phyloP scores from a whole-genome alignment of 2,113 vertebrate species.

The Dipodomys ordii region DNA sequence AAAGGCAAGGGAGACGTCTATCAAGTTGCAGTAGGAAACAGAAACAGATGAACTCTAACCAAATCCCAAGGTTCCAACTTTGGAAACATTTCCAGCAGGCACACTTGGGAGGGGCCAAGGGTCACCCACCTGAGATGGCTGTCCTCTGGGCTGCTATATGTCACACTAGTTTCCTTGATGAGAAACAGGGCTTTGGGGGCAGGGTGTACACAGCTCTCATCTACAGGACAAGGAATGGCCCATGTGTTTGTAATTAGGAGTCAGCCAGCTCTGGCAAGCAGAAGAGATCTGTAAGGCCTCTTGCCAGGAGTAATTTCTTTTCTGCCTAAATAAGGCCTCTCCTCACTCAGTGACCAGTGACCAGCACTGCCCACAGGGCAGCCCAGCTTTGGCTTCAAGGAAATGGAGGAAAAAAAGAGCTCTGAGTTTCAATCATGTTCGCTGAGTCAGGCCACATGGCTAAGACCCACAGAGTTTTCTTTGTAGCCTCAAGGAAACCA shows the following conservation, averaged over 20 bases:
- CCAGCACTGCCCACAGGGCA: not conserved
- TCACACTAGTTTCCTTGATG: not conserved
- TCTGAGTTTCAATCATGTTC: not conserved
- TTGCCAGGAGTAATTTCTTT: not conserved
- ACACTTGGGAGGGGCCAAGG: not conserved
- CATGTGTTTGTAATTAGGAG: slow-evolving; percentile 66
- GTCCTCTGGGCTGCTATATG: not conserved
- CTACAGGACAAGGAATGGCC: not conserved
- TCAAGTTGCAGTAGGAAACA: not conserved
- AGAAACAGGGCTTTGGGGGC: slow-evolving; percentile 16
- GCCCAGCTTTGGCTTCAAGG: not conserved
- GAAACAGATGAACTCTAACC: not conserved
- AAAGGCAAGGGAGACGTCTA: not conserved
- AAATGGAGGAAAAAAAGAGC: not conserved
- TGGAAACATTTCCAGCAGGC: rapidly evolving
- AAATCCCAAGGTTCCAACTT: not conserved
- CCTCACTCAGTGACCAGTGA: not conserved
- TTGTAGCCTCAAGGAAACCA: slow-evolving; percentile 1
- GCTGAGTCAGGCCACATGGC: not conserved
- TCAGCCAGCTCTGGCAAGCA: not conserved
- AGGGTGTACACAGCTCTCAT: not conserved
- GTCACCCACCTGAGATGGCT: not conserved
- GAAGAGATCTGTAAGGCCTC: not conserved
- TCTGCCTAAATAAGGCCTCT: slow-evolving; percentile 12
- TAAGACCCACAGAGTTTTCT: not conserved